A percentile compares a stretch with the other conserved stretches of the same genome.
Evolutionary conservation across 2,113 vertebrate genomes (phyloP).

Genomic region (Sprattus sprattus): DNA sequence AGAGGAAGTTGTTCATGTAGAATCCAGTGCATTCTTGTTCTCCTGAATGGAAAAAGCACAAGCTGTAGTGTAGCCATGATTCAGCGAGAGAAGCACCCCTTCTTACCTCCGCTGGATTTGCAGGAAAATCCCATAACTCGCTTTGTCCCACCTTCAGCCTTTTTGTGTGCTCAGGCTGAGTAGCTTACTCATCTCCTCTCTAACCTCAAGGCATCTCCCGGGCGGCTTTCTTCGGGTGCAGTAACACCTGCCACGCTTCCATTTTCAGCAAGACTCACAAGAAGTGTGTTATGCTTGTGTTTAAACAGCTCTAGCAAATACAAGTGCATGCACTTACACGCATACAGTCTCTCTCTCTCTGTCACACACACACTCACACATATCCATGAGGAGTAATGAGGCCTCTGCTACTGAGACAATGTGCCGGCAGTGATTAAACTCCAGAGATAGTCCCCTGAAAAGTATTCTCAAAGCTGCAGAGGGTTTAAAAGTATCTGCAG

Average conservation of each 20-base stretch:
- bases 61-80: not conserved
- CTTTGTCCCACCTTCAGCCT: not conserved
- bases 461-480: not conserved
- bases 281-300: not conserved
- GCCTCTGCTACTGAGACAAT: not conserved
- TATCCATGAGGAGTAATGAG: not conserved
- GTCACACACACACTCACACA: not conserved
- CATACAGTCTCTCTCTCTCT: not conserved
- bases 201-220: not conserved
- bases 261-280: not conserved
- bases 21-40: not conserved
- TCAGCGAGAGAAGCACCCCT: not conserved
- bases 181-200: not conserved
- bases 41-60: not conserved
- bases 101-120: not conserved
- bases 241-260: not conserved
- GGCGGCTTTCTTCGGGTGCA: not conserved
- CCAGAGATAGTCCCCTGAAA: not conserved
- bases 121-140: slow-evolving; percentile 8
- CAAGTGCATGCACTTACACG: not conserved
- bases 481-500: not conserved
- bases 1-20: not conserved
- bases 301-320: not conserved
- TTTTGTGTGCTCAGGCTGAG: not conserved
- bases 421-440: not conserved